A percentile compares a stretch with the other conserved stretches of the same genome.
These are phyloP conservation scores for Anoplopoma fimbria DNA, from an alignment of 2,113 vertebrate species.

Conservation along the genomic window DNA sequence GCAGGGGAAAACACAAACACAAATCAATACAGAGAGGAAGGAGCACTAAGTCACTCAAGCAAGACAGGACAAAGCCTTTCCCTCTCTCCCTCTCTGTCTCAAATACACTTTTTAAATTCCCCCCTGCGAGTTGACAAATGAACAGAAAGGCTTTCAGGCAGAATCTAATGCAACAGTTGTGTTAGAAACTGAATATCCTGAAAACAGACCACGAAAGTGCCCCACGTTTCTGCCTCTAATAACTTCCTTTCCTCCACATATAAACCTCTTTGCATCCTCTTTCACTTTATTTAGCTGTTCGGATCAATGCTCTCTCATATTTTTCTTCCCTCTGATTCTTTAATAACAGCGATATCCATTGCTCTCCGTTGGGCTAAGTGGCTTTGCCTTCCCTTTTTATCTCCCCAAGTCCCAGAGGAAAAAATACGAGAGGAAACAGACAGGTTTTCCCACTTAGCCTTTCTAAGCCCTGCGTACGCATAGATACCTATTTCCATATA, in stretches of 20 bases:
- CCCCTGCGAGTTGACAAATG: not conserved
- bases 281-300: slow-evolving; percentile 23
- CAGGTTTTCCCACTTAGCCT: slow-evolving; percentile 29
- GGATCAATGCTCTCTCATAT: slow-evolving; percentile 27
- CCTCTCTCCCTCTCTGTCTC: not conserved
- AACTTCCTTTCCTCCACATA: not conserved
- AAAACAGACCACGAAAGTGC: slow-evolving; percentile 10
- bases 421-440: not conserved
- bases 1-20: slow-evolving; percentile 48
- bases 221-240: not conserved
- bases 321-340: slow-evolving; percentile 50
- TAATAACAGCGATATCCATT: slow-evolving; percentile 63
- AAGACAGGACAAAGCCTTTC: not conserved
- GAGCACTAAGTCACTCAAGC: slow-evolving; percentile 7
- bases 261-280: not conserved
- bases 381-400: slow-evolving; percentile 61
- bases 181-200: not conserved
- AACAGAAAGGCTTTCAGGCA: slow-evolving; percentile 6
- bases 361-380: slow-evolving; percentile 63
- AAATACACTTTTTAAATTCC: not conserved
- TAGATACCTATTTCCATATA: slow-evolving; percentile 57
- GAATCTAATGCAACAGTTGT: not conserved
- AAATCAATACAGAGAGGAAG: slow-evolving; percentile 48
- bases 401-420: slow-evolving; percentile 25
- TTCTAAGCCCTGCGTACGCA: slow-evolving; percentile 35